Base-by-base conservation (phyloP, 2,113 vertebrate genomes). In the Sprattus sprattus region DNA sequence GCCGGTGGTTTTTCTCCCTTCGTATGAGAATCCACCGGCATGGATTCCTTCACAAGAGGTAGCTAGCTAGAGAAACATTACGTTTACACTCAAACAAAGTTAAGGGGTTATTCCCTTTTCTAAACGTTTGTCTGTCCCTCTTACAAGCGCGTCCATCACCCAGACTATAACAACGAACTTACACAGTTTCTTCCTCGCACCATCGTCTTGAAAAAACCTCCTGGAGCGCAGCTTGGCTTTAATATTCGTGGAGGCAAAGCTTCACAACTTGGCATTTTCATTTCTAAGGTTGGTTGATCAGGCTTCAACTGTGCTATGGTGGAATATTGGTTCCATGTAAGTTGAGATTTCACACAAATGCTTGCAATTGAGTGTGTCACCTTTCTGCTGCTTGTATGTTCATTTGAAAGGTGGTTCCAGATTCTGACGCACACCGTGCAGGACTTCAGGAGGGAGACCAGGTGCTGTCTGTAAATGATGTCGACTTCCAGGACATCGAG, bases 401-500 rank as follows among this genome's bases (percentile, higher is more conserved):
- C 39, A 39, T 39, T 39, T 39, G 39, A 32, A 0, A 99, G 98
- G 98, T 99, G 84, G 98, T 99, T 82, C 98, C 97, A 0, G 98
- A 99, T 91, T 99, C 98, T 0, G 98, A 99, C 1, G 97, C 98
- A 0, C 97, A 99, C 90, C 94, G 97, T 88, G 98, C 97, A 1
- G 98, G 98, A 45, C 95, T 99, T 49, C 98, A 99, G 93, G 98
- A 99, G 87, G 98, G 98, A 45, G 98, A 99, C 92, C 98, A 99
- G 93, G 98, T 99, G 80, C 95, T 99, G 1, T 97, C 97, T 0
- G 98, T 99, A 45, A 99, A 99, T 15, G 97, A 99, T 0, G 97
- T 99, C 57, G 98, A 99, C 93, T 99, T 99, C 91, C 98, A 99
- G 94, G 98, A 99, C 90, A 99, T 99, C 52, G 98, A 99, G 84